Conservation (phyloP, 2,113 vertebrate genomes). For the Notarius quadriscutis region DNA sequence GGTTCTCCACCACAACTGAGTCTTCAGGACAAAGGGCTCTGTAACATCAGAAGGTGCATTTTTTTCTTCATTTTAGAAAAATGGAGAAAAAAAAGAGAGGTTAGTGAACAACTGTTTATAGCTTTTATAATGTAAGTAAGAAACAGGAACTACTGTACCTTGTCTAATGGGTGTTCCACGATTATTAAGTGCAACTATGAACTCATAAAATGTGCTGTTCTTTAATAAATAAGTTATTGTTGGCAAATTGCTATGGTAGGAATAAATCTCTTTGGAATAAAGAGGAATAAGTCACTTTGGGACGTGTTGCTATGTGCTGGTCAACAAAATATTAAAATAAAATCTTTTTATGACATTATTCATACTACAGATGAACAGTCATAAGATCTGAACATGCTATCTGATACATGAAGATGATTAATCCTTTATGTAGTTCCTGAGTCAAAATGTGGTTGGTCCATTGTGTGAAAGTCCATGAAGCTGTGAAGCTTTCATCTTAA, state of each 20-base stretch:
- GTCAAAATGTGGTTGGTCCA: background rate
- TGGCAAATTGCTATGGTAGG: background rate
- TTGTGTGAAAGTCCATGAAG: background rate
- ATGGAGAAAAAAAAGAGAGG: background rate
- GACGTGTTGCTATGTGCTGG: background rate
- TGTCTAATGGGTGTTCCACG: background rate
- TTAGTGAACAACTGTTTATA: background rate
- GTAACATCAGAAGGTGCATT: background rate
- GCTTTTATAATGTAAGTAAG: background rate
- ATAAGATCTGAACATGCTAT: background rate
- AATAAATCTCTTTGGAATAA: too few species aligned
- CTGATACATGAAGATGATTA: background rate
- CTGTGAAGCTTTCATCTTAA: background rate
- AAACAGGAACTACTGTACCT: background rate
- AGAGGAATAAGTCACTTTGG: background rate
- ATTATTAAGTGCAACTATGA: background rate
- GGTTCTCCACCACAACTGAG: background rate
- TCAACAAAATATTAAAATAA: background rate
- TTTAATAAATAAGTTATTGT: background rate
- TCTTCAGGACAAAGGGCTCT: background rate
- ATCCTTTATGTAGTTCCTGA: background rate
- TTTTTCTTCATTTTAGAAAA: background rate
- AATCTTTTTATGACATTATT: background rate
- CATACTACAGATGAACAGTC: background rate
- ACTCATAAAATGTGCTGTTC: background rate